Evolutionary conservation across 2,113 vertebrate species (phyloP), one percentile per base, ranked within the genome.

Genomic region (Turdus rufiventris): DNA sequence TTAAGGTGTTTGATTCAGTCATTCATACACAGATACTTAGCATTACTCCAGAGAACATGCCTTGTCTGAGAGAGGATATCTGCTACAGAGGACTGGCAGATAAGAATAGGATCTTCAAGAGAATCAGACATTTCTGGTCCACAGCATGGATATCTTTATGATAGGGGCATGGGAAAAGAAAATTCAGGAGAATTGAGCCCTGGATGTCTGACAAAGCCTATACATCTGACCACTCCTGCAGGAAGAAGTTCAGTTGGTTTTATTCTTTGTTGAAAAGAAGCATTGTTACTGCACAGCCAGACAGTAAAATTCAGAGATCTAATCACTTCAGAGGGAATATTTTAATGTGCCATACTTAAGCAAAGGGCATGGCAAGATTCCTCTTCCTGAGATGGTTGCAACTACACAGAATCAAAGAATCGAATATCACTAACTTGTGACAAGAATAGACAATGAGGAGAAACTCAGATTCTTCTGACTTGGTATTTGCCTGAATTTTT

Each of bases 121-220:
- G 5, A 65, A 76, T 53, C 6, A 51, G 34, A n/a, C 11, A 12
- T 70, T 84, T 84, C 65, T 82, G 29, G 19, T 43, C 14, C 36
- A 89, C 31, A 86, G 20, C 20, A 56, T 79, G 47, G 50, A 47
- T 34, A 60, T 67, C 26, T 75, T 48, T 45, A 50, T 51, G 29
- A 31, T 54, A 71, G 71, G 12, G 19, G 6, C 6, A 16, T 8
- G 4, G 29, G 10, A 28, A 8, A 3, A 2, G 5, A 1, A 38
- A 38, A 1, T 51, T 65, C 56, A 15, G 28, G 50, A 65, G 12
- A 84, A 87, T 38, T 73, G 47, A 78, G 25, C 3, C 40, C n/a
- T 65, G 34, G 5, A 24, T 82, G 6, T 68, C 23, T 74, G 51
- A 62, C 21, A 68, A 6, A 5, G 3, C 12, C 47, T 60, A 33